Base-by-base conservation (phyloP, 2,888 invertebrate genomes). In the Rhimphoctona megacephalus region DNA sequence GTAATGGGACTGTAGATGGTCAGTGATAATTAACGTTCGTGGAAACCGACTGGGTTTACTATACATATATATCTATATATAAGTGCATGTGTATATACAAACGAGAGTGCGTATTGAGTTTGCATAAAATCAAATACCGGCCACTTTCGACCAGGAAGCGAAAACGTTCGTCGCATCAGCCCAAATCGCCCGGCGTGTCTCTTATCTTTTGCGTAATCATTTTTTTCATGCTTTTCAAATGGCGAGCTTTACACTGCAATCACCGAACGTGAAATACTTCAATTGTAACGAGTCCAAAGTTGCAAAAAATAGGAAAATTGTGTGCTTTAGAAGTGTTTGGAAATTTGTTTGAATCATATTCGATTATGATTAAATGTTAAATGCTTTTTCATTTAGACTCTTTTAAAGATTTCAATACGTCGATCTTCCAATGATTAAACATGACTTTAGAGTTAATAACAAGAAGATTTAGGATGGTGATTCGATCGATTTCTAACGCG, bases 1-100 rank as follows among this genome's bases (percentile, higher is more conserved):
- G 94, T 94, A 94, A 94, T 94, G 93, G 92, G 94, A 91, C 92
- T 92, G 92, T 92, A 93, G 93, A 92, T 94, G 94, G 94, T 93
- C 94, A 94, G 90, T 92, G 93, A 94, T 94, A 93, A 94, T 94
- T 94, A 94, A 93, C 93, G 93, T 92, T 92, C 91, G 93, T 92
- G 92, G 93, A 93, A 93, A 92, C 91, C 92, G 90, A 89, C 90
- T 91, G 81, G 89, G 67, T 74, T 22, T 72, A 61, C 17, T 64
- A 11, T 36, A 36, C 19, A 43, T 69, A 30, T n/a, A 30, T 30
- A 19, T 36, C 2, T 49, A 72, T 46, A n/a, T 33, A 17, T 43
- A 36, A 19, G n/a, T 54, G 8, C 30, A 25, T 22, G 30, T 30
- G 43, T 25, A 22, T 57, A 46, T 33, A 61, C 30, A 49, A 25